phyloP scores from a whole-genome alignment of 1,140 invertebrate genomes.

The Tribolium castaneum region DNA sequence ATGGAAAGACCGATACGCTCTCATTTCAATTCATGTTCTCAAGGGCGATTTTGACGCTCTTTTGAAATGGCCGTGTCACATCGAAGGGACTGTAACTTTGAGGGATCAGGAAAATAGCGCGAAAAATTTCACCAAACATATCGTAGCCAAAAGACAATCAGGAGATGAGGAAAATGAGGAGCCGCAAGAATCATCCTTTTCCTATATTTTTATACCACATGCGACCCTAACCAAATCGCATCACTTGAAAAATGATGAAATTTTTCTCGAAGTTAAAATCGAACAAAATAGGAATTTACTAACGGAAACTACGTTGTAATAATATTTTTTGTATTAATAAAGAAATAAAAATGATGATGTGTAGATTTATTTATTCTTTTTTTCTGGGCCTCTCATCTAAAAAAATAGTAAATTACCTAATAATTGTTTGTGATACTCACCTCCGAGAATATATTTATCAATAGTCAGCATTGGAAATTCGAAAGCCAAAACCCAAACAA shows the following conservation, averaged over 20 bases:
- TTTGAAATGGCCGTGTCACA: conserved; percentile 75
- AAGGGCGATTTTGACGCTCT: conserved; percentile 76
- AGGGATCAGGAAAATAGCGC: conserved; percentile 66
- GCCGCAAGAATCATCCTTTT: conserved; percentile 68
- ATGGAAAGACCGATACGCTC: conserved; percentile 77
- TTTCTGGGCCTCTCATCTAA: neutral
- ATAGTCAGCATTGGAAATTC: conserved; percentile 52
- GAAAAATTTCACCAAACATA: conserved; percentile 66
- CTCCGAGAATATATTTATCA: conserved; percentile 47
- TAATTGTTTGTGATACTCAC: neutral
- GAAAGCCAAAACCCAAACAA: neutral
- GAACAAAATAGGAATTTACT: conserved; percentile 39
- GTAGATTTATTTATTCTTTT: neutral
- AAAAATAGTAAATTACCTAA: neutral
- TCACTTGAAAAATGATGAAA: conserved; percentile 73
- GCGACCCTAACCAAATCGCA: conserved; percentile 73
- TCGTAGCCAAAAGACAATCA: conserved; percentile 65
- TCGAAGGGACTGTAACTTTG: conserved; percentile 71
- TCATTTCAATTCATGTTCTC: conserved; percentile 73
- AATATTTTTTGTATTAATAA: neutral
- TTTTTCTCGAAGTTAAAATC: conserved; percentile 74
- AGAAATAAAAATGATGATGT: neutral
- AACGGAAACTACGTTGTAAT: conserved; percentile 18
- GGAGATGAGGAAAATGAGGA: conserved; percentile 65
- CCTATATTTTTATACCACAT: conserved; percentile 81